Evolutionary conservation across 2,888 invertebrate genomes (phyloP), one percentile per base, ranked within the genome.

Genomic region (Arge pagana): DNA sequence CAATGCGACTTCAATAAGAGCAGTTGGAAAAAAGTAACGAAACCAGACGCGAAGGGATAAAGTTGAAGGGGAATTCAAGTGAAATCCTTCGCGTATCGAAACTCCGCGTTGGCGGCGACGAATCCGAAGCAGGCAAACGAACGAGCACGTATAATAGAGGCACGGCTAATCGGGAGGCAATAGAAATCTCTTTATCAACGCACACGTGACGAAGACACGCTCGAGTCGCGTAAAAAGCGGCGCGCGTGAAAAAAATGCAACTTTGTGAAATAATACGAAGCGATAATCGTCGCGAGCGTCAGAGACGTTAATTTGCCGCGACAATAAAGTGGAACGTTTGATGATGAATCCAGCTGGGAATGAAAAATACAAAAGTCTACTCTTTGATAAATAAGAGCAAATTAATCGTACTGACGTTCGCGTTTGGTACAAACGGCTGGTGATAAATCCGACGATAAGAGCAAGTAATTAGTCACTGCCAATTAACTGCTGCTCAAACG

Each of bases 401-500:
- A 15, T 24, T 7, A 16, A 33, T 31, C 45, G 19, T 21, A 33
- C 21, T 45, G 45, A 45, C 45, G 45, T 45, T 6, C 45, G 19
- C 33, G 45, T 21, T 31, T 19, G 30, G 42, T 28, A 8, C 18
- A 30, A 11, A 66, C 62, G 67, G 58, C 54, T 61, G 53, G 54
- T 49, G 67, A 68, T 67, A 69, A 69, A 45, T 64, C 67, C 52
- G 42, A 52, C 61, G 73, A 73, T 72, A 72, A 69, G 64, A 60
- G 63, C 59, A 61, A 61, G 72, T 70, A 76, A 76, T 76, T 76
- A 75, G 76, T 76, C 74, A 74, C 72, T 74, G 74, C 71, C 74
- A 76, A 76, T 76, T 76, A 76, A 75, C 72, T 72, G 70, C 69
- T 71, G 73, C 73, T 72, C 69, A 71, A 71, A 73, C 71, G 72